Evolutionary conservation across 2,888 invertebrate genomes (phyloP).

Genomic region (Agrotis clavis): DNA sequence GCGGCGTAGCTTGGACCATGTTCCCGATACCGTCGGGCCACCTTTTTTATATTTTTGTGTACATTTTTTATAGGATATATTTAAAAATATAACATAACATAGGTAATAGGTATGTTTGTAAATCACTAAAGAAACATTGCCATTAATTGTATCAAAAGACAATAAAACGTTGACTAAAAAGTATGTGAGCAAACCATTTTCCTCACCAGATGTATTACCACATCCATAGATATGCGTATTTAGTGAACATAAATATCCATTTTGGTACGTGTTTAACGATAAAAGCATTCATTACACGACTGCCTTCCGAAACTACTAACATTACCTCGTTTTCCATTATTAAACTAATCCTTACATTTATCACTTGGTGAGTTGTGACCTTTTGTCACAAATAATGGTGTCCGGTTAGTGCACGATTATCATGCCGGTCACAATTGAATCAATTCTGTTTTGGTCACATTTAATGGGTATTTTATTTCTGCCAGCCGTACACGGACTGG

Average conservation of each 20-base stretch:
- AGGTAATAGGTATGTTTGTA: too few relatives aligned
- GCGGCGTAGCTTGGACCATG: too few relatives aligned
- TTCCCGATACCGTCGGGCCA: too few relatives aligned
- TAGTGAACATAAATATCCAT: conserved; percentile 2
- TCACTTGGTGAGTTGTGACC: conserved; percentile 32
- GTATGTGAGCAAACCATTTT: background rate
- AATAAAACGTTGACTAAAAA: background rate
- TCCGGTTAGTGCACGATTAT: conserved; percentile 50
- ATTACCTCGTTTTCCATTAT: conserved; percentile 32
- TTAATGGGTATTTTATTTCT: conserved; percentile 52
- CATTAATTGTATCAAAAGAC: too few relatives aligned
- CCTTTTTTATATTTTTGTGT: too few relatives aligned
- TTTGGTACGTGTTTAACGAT: background rate
- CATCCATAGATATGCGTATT: background rate
- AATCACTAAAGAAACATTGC: too few relatives aligned
- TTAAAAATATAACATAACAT: too few relatives aligned
- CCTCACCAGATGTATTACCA: background rate
- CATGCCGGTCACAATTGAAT: conserved; percentile 40
- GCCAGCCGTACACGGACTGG: conserved; percentile 16
- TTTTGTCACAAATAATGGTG: conserved; percentile 40
- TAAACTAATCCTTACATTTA: conserved; percentile 44
- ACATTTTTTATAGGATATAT: too few relatives aligned
- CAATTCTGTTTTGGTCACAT: conserved; percentile 57
- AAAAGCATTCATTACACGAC: conserved; percentile 23
- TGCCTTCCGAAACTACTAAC: conserved; percentile 17